Conservation (phyloP, 2,888 invertebrate species). For the Temnothorax unifasciatus region DNA sequence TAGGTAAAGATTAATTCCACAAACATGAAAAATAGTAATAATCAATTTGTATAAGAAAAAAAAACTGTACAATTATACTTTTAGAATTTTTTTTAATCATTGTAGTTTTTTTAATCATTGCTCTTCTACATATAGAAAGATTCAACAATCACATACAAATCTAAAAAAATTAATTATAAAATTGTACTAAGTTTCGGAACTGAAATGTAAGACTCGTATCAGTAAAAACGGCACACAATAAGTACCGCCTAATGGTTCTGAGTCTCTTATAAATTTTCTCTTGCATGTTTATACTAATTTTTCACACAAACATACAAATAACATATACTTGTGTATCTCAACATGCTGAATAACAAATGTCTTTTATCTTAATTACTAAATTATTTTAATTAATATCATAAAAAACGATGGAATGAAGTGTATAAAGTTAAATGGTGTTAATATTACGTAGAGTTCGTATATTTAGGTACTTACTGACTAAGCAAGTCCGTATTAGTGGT, state of each 20-base stretch:
- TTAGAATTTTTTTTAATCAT: too few species aligned
- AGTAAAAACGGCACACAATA: constrained; percentile 80
- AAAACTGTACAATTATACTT: not conserved
- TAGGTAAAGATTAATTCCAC: not conserved
- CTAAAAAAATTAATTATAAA: not conserved
- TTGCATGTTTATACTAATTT: constrained; percentile 77
- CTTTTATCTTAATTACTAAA: constrained; percentile 13
- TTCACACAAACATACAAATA: constrained; percentile 73
- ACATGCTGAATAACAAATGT: constrained; percentile 71
- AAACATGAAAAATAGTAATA: constrained; percentile 22
- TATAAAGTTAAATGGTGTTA: constrained; percentile 18
- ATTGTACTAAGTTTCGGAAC: constrained; percentile 5
- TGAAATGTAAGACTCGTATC: constrained; percentile 81
- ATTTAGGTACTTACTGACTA: constrained; percentile 89
- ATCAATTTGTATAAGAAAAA: not conserved
- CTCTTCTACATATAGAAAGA: not conserved
- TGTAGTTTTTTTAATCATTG: not conserved
- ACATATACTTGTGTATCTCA: constrained; percentile 73
- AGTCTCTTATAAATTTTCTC: constrained; percentile 77
- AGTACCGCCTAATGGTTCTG: constrained; percentile 83
- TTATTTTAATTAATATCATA: constrained; percentile 1
- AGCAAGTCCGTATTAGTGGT: constrained; percentile 94
- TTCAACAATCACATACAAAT: not conserved
- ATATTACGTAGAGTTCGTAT: constrained; percentile 10
- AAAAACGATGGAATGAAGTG: constrained; percentile 7